Conservation (phyloP, 2,888 invertebrate species). For the Cantharis rustica region DNA sequence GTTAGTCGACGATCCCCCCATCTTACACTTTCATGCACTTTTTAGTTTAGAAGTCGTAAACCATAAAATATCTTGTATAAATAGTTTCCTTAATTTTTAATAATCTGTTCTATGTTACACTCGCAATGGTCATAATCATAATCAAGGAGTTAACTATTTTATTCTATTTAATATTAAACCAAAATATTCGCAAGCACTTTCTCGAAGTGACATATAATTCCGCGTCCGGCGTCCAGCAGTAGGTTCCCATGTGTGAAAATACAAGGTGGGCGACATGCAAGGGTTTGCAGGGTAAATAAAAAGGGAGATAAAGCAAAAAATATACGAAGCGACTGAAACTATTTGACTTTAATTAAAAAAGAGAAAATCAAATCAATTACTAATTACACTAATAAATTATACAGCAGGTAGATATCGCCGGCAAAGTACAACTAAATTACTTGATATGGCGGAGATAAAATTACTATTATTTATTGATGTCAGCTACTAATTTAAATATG, state of each 20-base stretch:
- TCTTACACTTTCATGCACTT: slow-evolving; percentile 28
- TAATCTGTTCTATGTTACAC: too few species aligned
- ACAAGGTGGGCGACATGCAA: too few species aligned
- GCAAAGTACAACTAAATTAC: neutral
- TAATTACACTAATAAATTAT: neutral
- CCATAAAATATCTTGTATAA: slow-evolving; percentile 3
- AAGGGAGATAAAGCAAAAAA: too few species aligned
- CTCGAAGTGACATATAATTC: too few species aligned
- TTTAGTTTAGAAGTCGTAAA: slow-evolving; percentile 15
- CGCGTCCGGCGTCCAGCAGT: too few species aligned
- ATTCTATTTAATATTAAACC: too few species aligned
- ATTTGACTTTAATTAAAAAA: neutral
- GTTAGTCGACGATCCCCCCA: slow-evolving; percentile 25
- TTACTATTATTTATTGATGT: neutral
- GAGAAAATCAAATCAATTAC: neutral
- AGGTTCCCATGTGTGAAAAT: too few species aligned
- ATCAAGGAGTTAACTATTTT: too few species aligned
- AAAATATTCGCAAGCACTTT: too few species aligned
- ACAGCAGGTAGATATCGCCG: neutral
- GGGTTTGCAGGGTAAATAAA: too few species aligned
- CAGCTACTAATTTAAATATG: neutral
- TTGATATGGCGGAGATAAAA: neutral
- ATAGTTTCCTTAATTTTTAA: neutral
- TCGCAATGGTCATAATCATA: too few species aligned
- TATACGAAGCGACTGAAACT: too few species aligned